Base-by-base conservation (phyloP, 2,797 vertebrate genomes). In the Rousettus madagascariensis region DNA sequence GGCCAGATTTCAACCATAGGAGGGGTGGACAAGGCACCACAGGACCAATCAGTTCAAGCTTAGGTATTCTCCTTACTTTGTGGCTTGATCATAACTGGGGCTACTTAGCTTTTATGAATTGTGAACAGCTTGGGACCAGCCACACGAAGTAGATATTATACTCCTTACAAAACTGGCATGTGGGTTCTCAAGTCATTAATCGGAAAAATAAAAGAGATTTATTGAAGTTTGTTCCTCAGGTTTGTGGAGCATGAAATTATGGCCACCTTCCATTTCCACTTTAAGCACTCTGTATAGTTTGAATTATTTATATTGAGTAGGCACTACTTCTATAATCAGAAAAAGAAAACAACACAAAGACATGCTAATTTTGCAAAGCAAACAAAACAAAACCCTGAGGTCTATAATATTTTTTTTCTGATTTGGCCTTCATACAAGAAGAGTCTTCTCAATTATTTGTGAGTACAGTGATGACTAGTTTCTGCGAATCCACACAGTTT, bases 171-270 rank as follows among this genome's bases (percentile, higher is more conserved):
- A 94, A 74, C 16, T 75, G 78, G 69, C 49, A 41, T 75, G 82
- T 66, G 63, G 28, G n/a, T 94, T 95, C 88, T 95, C 1, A 0
- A 92, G 69, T 75, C 78, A 94, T 94, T 97, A 94, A 95, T 89
- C 91, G 90, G 94, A 95, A 92, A 93, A 87, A 82, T 57, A 93
- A 88, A 91, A 95, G 72, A 96, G 88, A 97, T 96, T 91, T 97
- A 96, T 96, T 95, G 94, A 96, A 95, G 92, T 94, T 97, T 96
- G 46, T 88, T 91, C 83, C 88, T 94, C 74, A 43, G 85, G 88
- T 96, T 96, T 95, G 95, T 97, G 78, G 97, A 96, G 96, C 97
- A 38, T 97, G 96, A 97, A 97, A 97, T 97, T 94, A 41, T 94
- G 82, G 90, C 91, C 95, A 71, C 92, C 92, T 92, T 96, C 59